Conservation (phyloP, 2,113 vertebrate genomes). For the Serinus canaria region DNA sequence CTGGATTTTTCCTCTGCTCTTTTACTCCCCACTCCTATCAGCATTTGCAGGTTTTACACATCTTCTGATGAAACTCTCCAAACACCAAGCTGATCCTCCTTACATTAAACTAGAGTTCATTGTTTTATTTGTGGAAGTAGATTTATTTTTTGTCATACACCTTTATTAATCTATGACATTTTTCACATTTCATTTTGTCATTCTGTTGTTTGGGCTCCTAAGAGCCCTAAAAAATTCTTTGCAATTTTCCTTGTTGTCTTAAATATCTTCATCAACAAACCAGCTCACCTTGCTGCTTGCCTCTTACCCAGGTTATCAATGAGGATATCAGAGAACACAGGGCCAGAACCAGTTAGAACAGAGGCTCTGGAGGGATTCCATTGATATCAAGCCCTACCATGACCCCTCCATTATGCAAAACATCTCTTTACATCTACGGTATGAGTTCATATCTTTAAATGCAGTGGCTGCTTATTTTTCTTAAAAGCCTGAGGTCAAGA, state of each 20-base stretch:
- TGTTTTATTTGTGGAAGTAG: neutral
- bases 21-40: neutral
- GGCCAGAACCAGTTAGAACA: accelerated
- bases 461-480: neutral
- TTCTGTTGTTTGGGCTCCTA: accelerated
- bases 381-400: neutral
- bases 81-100: neutral
- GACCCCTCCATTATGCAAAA: accelerated
- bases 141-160: neutral
- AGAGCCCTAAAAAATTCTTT: neutral
- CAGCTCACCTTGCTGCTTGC: neutral
- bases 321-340: neutral
- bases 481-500: neutral
- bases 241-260: neutral
- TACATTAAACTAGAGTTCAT: neutral
- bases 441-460: neutral
- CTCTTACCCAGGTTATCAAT: neutral
- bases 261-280: neutral
- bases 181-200: neutral
- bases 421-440: accelerated
- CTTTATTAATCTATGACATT: neutral
- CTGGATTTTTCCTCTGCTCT: neutral
- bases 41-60: neutral
- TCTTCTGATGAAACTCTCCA: neutral
- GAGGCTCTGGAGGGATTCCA: neutral